These are phyloP conservation scores for Pluvianellus socialis DNA, from an alignment of 2,113 vertebrate species.

Conservation along the genomic window DNA sequence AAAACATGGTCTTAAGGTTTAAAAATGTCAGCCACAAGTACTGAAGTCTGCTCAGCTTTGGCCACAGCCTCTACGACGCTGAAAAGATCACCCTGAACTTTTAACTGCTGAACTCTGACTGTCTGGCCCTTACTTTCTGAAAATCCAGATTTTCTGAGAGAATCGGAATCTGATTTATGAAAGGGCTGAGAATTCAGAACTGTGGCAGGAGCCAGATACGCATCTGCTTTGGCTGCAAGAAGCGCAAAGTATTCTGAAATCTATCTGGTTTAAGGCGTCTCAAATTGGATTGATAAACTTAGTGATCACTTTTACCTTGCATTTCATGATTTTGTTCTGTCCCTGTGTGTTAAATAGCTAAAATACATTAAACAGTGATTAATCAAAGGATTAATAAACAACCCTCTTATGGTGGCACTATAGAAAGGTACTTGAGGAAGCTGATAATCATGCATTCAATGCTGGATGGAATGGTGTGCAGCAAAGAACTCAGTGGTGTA, in stretches of 20 bases:
- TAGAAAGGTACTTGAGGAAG: constrained; percentile 7
- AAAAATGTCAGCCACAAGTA: neutral
- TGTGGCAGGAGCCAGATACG: neutral
- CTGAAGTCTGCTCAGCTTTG: neutral
- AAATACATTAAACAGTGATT: neutral
- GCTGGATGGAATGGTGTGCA: neutral
- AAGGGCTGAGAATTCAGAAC: neutral
- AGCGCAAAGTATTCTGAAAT: neutral
- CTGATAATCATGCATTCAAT: neutral
- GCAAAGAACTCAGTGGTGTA: neutral
- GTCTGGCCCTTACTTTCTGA: neutral
- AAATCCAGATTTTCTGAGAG: neutral
- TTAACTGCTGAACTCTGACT: neutral
- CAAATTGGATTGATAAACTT: neutral
- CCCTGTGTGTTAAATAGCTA: neutral
- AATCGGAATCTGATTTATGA: neutral
- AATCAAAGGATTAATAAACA: constrained; percentile 17
- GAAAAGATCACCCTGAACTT: neutral
- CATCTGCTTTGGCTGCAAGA: neutral
- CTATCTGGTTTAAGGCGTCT: neutral
- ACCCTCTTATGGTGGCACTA: neutral
- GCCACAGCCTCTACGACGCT: neutral
- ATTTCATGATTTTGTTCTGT: neutral
- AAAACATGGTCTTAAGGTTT: neutral
- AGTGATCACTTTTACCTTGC: neutral